Evolutionary conservation across 2,888 invertebrate species (phyloP).

Genomic region (Galeruca laticollis): DNA sequence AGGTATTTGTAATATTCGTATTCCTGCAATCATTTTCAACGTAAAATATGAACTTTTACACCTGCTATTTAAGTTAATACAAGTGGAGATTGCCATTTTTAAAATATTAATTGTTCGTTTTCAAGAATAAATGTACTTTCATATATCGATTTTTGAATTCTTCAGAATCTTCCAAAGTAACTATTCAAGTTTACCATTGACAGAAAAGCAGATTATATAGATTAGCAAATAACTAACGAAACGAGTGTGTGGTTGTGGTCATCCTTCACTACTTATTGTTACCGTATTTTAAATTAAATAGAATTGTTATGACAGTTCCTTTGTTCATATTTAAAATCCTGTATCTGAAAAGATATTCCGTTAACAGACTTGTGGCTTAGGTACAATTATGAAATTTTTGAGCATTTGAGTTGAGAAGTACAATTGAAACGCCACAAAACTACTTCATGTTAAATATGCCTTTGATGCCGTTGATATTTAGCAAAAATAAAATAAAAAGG

Average conservation of each 20-base stretch:
- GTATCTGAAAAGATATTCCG: no score
- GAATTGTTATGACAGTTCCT: conserved; percentile 13
- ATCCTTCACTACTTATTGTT: not conserved
- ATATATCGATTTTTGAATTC: not conserved
- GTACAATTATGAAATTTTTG: no score
- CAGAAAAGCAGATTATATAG: conserved; percentile 15
- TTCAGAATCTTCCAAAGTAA: not conserved
- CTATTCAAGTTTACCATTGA: conserved; percentile 1
- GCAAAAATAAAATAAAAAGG: no score
- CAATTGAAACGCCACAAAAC: no score
- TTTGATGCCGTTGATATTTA: no score
- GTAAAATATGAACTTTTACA: no score
- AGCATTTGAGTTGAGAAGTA: no score
- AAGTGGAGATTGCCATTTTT: not conserved
- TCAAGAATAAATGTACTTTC: conserved; percentile 11
- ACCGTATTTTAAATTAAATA: conserved; percentile 1
- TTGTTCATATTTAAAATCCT: not conserved
- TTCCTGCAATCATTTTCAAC: no score
- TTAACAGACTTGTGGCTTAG: no score
- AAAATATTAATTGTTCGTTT: not conserved
- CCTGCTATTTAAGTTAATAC: no score
- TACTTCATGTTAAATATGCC: no score
- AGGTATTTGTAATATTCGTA: no score
- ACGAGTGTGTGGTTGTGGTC: not conserved
- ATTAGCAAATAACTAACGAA: not conserved